Percentiles rank a stretch among this genome's conserved stretches.
phyloP scores from a whole-genome alignment of 2,888 invertebrate genomes.

The Dichetophora obliterata region DNA sequence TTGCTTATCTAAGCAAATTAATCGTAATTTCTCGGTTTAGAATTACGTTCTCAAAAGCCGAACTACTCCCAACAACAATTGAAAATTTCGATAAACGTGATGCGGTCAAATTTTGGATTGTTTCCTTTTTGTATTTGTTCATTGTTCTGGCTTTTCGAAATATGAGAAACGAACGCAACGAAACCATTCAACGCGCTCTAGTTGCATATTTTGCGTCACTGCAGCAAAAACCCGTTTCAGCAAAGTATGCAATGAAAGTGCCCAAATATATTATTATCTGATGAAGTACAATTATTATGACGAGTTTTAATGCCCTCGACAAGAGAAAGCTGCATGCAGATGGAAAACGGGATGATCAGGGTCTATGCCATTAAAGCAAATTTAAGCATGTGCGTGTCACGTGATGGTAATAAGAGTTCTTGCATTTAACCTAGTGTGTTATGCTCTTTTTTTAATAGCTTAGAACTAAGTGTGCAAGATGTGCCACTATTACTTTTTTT shows the following conservation, averaged over 20 bases:
- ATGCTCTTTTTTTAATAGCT: background rate
- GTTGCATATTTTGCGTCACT: conserved; percentile 1
- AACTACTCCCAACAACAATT: background rate
- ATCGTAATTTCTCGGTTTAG: conserved; percentile 58
- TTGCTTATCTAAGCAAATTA: conserved; percentile 57
- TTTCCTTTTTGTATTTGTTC: background rate
- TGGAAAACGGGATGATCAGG: background rate
- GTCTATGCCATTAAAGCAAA: background rate
- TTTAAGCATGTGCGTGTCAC: conserved; percentile 12
- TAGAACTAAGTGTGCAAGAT: background rate
- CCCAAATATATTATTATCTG: conserved; percentile 43
- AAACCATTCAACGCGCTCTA: background rate
- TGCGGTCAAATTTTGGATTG: background rate
- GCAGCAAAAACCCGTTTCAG: background rate
- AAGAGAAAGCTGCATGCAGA: conserved; percentile 7
- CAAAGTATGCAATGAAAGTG: conserved; percentile 12
- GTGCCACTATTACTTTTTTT: too few relatives aligned
- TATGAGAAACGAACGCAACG: conserved; percentile 10
- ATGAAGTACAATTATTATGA: conserved; percentile 47
- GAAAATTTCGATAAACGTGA: background rate
- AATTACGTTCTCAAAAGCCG: conserved; percentile 52
- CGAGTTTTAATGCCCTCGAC: background rate
- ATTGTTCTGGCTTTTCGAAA: background rate
- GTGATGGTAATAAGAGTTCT: conserved; percentile 12
- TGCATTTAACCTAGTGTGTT: too few relatives aligned